Evolutionary conservation across 2,888 invertebrate genomes (phyloP).

Genomic region (Lepidonotus clava): DNA sequence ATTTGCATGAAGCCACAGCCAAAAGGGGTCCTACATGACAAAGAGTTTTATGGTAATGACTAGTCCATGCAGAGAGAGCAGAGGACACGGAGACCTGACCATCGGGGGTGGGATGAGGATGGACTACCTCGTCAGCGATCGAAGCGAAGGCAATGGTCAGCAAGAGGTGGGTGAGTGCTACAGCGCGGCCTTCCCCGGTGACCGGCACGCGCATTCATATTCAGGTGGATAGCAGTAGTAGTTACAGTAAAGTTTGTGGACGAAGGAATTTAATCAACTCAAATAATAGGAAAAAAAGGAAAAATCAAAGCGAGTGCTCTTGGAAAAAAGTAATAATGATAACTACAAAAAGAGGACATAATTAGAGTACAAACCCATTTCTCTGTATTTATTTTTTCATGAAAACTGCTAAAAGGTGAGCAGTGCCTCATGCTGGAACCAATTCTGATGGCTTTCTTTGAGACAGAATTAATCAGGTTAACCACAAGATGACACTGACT

Average conservation of each 20-base stretch:
- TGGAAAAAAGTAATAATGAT: neutral
- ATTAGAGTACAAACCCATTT: conserved; percentile 40
- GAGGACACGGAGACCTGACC: conserved; percentile 18
- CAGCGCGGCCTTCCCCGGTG: neutral
- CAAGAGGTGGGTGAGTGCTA: conserved; percentile 19
- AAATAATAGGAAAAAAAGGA: conserved; percentile 4
- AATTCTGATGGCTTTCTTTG: conserved; percentile 53
- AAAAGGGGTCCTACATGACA: neutral
- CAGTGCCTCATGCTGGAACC: conserved; percentile 47
- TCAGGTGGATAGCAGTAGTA: neutral
- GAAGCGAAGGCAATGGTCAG: conserved; percentile 1
- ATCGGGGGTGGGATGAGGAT: neutral
- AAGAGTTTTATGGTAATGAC: neutral
- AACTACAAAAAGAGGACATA: conserved; percentile 35
- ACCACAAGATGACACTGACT: neutral
- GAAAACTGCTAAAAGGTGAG: conserved; percentile 48
- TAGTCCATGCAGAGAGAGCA: neutral
- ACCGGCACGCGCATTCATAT: neutral
- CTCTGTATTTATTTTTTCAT: neutral
- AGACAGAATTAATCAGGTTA: conserved; percentile 12
- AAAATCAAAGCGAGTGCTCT: conserved; percentile 22
- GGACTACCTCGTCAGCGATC: neutral
- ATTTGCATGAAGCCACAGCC: no score
- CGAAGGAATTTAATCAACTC: neutral
- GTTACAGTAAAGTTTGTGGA: neutral